Percentiles rank a stretch among this genome's conserved stretches.
phyloP scores from a whole-genome alignment of 2,888 invertebrate species.

The Ctenicera cuprea region DNA sequence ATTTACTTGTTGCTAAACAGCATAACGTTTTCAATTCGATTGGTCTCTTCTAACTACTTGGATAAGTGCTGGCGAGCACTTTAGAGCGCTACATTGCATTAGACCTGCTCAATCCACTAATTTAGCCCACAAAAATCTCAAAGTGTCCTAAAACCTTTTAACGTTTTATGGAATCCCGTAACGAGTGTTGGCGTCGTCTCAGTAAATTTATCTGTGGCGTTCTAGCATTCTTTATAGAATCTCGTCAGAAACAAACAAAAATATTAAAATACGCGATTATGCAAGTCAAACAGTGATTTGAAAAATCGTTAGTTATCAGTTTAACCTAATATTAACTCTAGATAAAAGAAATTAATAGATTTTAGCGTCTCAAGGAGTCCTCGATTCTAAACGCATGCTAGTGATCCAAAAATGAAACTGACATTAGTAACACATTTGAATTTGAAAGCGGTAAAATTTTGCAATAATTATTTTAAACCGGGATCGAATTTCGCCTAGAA shows the following conservation, averaged over 20 bases:
- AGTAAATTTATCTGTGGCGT: background rate
- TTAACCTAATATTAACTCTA: constrained; percentile 1
- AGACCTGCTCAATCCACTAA: constrained; percentile 4
- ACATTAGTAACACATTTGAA: background rate
- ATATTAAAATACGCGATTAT: constrained; percentile 8
- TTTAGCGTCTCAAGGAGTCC: too few relatives aligned
- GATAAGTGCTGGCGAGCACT: background rate
- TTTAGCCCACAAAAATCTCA: background rate
- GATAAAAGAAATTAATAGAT: background rate
- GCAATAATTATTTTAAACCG: background rate
- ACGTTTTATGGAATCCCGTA: background rate
- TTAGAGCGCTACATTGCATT: background rate
- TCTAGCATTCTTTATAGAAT: background rate
- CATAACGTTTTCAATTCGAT: background rate
- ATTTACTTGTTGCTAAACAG: too few relatives aligned
- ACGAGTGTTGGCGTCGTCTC: constrained; percentile 1
- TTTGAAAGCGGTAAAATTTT: background rate
- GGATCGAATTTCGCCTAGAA: constrained; percentile 6
- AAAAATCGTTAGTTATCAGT: constrained; percentile 2
- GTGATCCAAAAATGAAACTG: background rate
- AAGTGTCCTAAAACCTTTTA: constrained; percentile 8
- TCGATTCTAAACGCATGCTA: background rate
- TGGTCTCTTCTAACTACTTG: constrained; percentile 1
- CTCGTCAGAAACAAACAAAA: background rate
- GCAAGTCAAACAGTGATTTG: background rate